A percentile compares a stretch with the other conserved stretches of the same genome.
Conservation (phyloP, 1,140 invertebrate genomes). For the Pissodes strobi region DNA sequence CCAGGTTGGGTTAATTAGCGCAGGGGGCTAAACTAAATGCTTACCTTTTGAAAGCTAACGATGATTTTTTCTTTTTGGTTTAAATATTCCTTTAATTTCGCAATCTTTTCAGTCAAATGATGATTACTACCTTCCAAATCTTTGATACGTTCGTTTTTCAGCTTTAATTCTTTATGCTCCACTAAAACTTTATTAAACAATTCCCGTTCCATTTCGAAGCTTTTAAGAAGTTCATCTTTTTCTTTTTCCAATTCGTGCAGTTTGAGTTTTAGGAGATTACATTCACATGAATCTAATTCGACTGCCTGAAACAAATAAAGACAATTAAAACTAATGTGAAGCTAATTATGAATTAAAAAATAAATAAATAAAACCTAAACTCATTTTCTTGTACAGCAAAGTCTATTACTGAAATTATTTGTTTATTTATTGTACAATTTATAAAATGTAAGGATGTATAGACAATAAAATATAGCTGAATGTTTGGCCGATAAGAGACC, state of each 20-base stretch:
- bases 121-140: slow-evolving; percentile 54
- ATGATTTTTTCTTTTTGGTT: slow-evolving; percentile 32
- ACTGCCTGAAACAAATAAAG: slow-evolving; percentile 16
- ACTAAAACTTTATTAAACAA: slow-evolving; percentile 35
- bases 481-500: too few relatives aligned
- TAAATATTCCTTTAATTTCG: slow-evolving; percentile 50
- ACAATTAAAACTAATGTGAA: too few relatives aligned
- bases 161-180: slow-evolving; percentile 28
- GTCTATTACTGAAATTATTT: too few relatives aligned
- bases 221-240: slow-evolving; percentile 17
- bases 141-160: slow-evolving; percentile 55
- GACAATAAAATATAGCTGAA: too few relatives aligned
- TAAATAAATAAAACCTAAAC: neutral
- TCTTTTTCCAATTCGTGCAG: slow-evolving; percentile 37
- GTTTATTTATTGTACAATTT: too few relatives aligned
- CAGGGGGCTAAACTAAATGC: too few relatives aligned
- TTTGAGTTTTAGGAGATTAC: slow-evolving; percentile 44
- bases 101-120: slow-evolving; percentile 51
- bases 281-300: slow-evolving; percentile 50
- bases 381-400: too few relatives aligned
- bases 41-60: slow-evolving; percentile 47
- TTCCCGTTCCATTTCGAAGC: slow-evolving; percentile 36
- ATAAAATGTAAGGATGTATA: too few relatives aligned
- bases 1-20: too few relatives aligned
- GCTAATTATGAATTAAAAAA: neutral